Evolutionary conservation across 1,140 invertebrate genomes (phyloP).

Genomic region (Drosophila miranda): DNA sequence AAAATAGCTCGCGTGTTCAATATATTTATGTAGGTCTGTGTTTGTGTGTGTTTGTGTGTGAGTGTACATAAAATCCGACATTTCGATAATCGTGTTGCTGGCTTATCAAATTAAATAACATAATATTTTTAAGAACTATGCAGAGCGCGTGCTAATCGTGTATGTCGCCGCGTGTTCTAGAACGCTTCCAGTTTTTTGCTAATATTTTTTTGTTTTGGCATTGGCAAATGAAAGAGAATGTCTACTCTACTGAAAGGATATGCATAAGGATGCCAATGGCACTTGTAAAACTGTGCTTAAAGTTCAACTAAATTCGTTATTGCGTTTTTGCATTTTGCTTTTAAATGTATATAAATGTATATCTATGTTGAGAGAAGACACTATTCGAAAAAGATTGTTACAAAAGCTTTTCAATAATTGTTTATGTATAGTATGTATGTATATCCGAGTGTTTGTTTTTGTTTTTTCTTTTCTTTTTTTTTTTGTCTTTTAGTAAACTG

Average conservation of each 20-base stretch:
- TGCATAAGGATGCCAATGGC: conserved; percentile 74
- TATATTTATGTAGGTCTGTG: conserved; percentile 49
- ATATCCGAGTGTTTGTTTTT: conserved; percentile 23
- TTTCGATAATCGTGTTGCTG: conserved; percentile 58
- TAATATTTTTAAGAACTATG: conserved; percentile 68
- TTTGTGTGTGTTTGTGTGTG: conserved; percentile 12
- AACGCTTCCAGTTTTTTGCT: conserved; percentile 33
- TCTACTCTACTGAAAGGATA: conserved; percentile 57
- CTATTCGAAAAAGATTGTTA: conserved; percentile 59
- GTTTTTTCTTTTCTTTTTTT: conserved; percentile 34
- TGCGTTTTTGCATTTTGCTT: conserved; percentile 31
- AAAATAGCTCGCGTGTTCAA: conserved; percentile 65
- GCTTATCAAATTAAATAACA: conserved; percentile 78
- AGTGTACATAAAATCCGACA: conserved; percentile 62
- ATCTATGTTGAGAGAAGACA: conserved; percentile 42
- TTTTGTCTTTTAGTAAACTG: conserved; percentile 49
- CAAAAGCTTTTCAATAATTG: conserved; percentile 56
- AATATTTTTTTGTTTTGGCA: conserved; percentile 18
- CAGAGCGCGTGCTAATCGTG: conserved; percentile 56
- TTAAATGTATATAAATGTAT: conserved; percentile 22
- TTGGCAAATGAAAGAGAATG: conserved; percentile 49
- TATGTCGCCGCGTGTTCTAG: conserved; percentile 16
- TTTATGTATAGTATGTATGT: not conserved
- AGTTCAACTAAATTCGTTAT: conserved; percentile 77
- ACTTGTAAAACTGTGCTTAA: conserved; percentile 65